Evolutionary conservation across 2,888 invertebrate species (phyloP).

Genomic region (Amphimallon solstitiale): DNA sequence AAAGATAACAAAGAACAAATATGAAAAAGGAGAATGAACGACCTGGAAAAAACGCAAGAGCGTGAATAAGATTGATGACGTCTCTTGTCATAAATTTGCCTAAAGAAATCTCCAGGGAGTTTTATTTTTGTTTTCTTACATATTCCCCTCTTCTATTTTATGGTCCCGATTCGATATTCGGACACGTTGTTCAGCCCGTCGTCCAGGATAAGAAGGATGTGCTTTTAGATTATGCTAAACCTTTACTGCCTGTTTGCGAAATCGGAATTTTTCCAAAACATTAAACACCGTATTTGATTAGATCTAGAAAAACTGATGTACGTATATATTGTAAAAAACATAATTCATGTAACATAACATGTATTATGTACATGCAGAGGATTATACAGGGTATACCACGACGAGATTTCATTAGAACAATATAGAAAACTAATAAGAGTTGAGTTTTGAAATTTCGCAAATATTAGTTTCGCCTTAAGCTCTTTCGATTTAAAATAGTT

Average conservation of each 20-base stretch:
- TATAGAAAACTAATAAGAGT: too few species aligned
- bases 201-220: conserved; percentile 56
- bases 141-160: conserved; percentile 54
- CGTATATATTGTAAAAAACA: neutral
- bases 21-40: neutral
- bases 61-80: conserved; percentile 58
- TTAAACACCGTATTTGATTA: conserved; percentile 37
- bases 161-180: conserved; percentile 54
- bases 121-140: conserved; percentile 56
- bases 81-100: conserved; percentile 60
- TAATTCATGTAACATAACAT: neutral
- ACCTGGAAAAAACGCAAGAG: conserved; percentile 19
- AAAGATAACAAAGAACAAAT: neutral
- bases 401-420: too few species aligned
- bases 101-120: conserved; percentile 57
- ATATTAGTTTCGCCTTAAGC: too few species aligned
- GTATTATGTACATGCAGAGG: too few species aligned
- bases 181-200: conserved; percentile 57
- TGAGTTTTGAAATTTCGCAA: too few species aligned
- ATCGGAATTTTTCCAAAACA: conserved; percentile 40
- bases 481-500: too few species aligned
- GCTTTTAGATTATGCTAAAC: conserved; percentile 57
- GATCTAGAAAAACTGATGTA: conserved; percentile 1
- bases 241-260: conserved; percentile 37
- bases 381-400: too few species aligned